Base-by-base conservation (phyloP, 2,888 invertebrate species). In the Dascillus cervinus region DNA sequence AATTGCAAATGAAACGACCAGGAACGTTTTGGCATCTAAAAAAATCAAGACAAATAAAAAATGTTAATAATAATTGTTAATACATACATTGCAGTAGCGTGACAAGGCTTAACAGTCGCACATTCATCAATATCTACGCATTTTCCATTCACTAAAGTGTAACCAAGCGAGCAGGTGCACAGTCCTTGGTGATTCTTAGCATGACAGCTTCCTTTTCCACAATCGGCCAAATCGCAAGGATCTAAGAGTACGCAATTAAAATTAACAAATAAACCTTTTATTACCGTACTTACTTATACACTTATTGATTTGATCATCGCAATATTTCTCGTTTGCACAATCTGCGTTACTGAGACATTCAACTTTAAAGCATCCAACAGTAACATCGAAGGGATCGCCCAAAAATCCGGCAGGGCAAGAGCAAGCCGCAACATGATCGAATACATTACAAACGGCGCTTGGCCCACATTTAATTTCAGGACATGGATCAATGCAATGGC, bases 111-210 rank as follows among this genome's bases (percentile, higher is more conserved):
- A 8, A 70, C 66, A 11, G 47, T 50, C 5, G 69, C 47, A 51
- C 92, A 92, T 66, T 91, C 91, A 50, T 92, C 75, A 26, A 87
- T 67, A 62, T 91, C 90, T 46, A 76, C 71, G 54, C 91, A 91
- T 31, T 71, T 69, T 30, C 76, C 78, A 26, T 75, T 75, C 14
- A 64, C 53, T 23, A 85, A 64, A 34, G 76, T 69, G 55, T 79
- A 91, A 19, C 91, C 91, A 29, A 73, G 64, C 48, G 78, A 71
- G 56, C 92, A 92, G 22, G 72, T 69, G 50, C 92, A 92, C 1
- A 73, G 52, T 2, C 79, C 76, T 52, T 73, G 70, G 54, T 91
- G 90, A 41, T 83, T 71, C 43, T 74, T 66, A 5, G 81, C 79
- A 45, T 75, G 70, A 53, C 92, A 92, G 6, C 70, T 73, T 13